phyloP scores from a whole-genome alignment of 2,888 invertebrate species.

The Ectemnius cavifrons region DNA sequence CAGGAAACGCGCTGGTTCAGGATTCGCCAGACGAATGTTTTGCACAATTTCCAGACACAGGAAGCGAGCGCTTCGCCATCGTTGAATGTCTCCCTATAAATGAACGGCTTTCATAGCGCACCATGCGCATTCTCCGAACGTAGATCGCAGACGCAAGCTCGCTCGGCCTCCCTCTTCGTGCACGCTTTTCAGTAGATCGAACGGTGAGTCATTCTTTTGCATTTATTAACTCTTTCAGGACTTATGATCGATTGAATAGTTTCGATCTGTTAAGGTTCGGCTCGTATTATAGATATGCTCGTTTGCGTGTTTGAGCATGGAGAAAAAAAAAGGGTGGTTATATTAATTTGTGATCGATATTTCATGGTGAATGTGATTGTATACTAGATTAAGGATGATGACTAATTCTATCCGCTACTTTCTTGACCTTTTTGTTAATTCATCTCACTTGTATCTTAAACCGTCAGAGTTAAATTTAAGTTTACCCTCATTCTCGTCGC shows the following conservation, averaged over 20 bases:
- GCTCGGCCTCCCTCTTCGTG: constrained; percentile 9
- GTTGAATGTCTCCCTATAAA: constrained; percentile 24
- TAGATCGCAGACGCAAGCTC: constrained; percentile 13
- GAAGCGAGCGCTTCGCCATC: constrained; percentile 14
- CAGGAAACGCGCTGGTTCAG: constrained; percentile 31
- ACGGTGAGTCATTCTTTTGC: constrained; percentile 40
- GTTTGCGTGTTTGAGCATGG: no score
- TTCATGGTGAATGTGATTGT: background rate
- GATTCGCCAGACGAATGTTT: background rate
- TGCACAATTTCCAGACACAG: constrained; percentile 13
- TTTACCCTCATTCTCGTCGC: no score
- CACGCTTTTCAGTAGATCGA: constrained; percentile 29
- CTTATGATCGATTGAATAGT: no score
- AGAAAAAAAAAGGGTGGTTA: background rate
- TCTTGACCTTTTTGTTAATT: no score
- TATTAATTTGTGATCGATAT: background rate
- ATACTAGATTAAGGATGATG: no score
- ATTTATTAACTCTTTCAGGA: background rate
- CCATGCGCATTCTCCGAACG: constrained; percentile 26
- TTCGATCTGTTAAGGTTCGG: no score
- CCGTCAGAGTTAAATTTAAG: no score
- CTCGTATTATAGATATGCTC: no score
- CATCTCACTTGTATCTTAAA: no score
- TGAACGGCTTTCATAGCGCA: constrained; percentile 27
- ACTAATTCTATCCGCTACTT: no score